Evolutionary conservation across 2,113 vertebrate genomes (phyloP).

Genomic region (Cairina moschata): DNA sequence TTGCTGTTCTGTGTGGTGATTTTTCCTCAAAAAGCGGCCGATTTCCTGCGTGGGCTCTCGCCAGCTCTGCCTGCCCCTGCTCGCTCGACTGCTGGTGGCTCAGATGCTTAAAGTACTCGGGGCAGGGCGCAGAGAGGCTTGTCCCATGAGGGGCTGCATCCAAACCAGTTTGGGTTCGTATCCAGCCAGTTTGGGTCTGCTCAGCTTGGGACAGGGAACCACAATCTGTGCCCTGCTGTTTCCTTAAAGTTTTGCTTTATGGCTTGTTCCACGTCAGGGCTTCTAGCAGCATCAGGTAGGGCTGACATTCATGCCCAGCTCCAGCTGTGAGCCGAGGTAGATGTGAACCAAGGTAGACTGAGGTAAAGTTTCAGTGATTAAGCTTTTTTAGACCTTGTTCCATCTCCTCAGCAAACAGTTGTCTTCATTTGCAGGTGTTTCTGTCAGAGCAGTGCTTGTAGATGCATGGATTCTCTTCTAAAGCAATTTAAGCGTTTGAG

Average conservation of each 20-base stretch:
- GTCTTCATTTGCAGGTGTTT: background rate
- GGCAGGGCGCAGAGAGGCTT: rapidly evolving
- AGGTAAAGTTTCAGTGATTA: background rate
- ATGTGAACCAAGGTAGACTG: background rate
- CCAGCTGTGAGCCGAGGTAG: background rate
- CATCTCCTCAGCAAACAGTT: background rate
- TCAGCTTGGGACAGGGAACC: background rate
- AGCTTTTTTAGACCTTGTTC: background rate
- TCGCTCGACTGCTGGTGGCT: rapidly evolving
- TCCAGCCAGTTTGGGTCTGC: rapidly evolving
- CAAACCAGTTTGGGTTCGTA: rapidly evolving
- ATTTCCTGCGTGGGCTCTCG: rapidly evolving
- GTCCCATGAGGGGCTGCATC: rapidly evolving
- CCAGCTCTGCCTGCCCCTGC: rapidly evolving
- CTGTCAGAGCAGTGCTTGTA: rapidly evolving
- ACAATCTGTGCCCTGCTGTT: rapidly evolving
- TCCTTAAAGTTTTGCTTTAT: background rate
- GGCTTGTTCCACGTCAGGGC: rapidly evolving
- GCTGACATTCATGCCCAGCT: rapidly evolving
- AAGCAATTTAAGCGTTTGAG: background rate
- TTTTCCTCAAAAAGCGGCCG: rapidly evolving
- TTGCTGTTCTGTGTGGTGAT: too few species aligned
- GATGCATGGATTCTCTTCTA: rapidly evolving
- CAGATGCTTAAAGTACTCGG: rapidly evolving
- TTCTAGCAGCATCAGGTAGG: rapidly evolving